These are phyloP conservation scores for Rhynchonycteris naso DNA, from an alignment of 2,797 vertebrate genomes.

Conservation along the genomic window DNA sequence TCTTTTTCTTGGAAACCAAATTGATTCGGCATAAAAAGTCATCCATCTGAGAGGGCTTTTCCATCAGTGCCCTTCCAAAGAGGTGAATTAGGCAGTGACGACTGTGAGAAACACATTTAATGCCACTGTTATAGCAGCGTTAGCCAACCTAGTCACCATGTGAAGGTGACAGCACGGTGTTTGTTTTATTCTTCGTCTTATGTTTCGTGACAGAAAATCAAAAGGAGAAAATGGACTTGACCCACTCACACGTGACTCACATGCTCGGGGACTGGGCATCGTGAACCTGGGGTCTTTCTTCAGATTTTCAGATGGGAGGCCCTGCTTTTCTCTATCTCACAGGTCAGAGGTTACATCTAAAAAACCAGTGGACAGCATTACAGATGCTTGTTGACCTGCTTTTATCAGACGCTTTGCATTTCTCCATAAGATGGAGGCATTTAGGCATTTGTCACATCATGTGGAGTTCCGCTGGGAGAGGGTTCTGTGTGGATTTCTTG, in stretches of 20 bases:
- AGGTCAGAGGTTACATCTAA: background rate
- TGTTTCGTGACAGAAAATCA: conserved; percentile 12
- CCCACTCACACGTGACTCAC: background rate
- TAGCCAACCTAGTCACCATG: background rate
- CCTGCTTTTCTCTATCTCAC: background rate
- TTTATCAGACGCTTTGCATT: background rate
- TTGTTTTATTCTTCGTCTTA: background rate
- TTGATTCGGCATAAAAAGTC: conserved; percentile 27
- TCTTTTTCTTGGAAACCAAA: conserved; percentile 32
- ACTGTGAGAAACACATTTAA: background rate
- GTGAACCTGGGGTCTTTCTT: background rate
- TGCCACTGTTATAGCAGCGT: background rate
- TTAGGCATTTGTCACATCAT: background rate
- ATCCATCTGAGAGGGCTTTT: conserved; percentile 17
- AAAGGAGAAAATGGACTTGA: background rate
- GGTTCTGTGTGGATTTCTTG: background rate
- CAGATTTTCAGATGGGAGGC: background rate
- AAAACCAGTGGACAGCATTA: background rate
- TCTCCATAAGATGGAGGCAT: no score
- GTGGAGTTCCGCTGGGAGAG: fast-evolving
- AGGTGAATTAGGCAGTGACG: background rate
- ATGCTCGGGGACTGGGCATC: background rate
- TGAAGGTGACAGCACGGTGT: background rate
- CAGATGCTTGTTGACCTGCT: background rate
- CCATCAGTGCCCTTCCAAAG: background rate